phyloP scores from a whole-genome alignment of 2,888 invertebrate genomes.

The Lasioglossum pauxillum region DNA sequence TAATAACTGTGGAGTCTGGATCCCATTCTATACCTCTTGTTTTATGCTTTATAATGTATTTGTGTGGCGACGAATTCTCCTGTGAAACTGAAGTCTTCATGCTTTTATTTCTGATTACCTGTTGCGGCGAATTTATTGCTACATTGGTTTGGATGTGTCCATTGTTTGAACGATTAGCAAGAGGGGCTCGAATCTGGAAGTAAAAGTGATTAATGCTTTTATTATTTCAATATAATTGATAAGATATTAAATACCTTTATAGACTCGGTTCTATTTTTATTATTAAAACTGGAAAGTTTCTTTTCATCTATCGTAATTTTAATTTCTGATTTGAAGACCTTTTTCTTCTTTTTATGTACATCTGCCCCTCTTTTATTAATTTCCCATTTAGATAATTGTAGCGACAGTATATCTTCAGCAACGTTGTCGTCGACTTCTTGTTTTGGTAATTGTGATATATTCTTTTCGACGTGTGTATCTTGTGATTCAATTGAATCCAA shows the following conservation, averaged over 20 bases:
- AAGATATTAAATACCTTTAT: constrained; percentile 59
- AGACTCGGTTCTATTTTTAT: constrained; percentile 61
- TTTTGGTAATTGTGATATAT: constrained; percentile 20
- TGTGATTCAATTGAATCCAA: constrained; percentile 31
- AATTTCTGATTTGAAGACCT: constrained; percentile 50
- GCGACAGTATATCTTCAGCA: constrained; percentile 39
- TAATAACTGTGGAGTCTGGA: constrained; percentile 75
- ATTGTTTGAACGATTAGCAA: constrained; percentile 80
- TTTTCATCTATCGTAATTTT: constrained; percentile 67
- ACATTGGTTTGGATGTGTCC: constrained; percentile 52
- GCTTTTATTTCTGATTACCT: constrained; percentile 68
- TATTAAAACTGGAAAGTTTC: constrained; percentile 59
- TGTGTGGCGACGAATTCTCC: constrained; percentile 79
- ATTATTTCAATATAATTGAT: neutral
- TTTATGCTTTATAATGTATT: constrained; percentile 66
- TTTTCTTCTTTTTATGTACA: constrained; percentile 52
- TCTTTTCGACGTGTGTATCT: constrained; percentile 30
- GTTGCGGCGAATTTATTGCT: constrained; percentile 72
- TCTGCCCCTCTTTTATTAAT: constrained; percentile 52
- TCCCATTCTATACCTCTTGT: constrained; percentile 76
- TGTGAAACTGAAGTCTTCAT: constrained; percentile 67
- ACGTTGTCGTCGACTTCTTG: constrained; percentile 74
- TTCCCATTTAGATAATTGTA: constrained; percentile 45
- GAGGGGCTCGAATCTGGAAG: constrained; percentile 78
- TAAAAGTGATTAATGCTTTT: constrained; percentile 28